phyloP scores from a whole-genome alignment of 2,797 vertebrate species.

The Orientallactaga sibirica region DNA sequence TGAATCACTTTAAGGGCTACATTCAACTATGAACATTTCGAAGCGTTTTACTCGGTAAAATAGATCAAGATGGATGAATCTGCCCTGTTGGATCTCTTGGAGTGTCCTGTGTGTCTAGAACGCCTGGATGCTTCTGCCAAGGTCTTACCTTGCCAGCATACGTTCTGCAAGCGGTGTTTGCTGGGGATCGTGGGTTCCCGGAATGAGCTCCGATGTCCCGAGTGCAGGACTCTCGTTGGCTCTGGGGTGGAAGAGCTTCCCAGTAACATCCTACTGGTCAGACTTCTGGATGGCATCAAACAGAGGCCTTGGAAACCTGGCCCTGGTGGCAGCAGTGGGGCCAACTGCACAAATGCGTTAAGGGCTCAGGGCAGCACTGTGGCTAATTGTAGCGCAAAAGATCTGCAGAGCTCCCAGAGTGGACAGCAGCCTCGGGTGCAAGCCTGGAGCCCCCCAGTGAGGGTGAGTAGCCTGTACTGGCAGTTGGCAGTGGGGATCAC shows the following conservation, averaged over 20 bases:
- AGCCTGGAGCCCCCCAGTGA: constrained; percentile 95
- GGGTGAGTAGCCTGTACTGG: constrained; percentile 91
- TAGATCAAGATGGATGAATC: constrained; percentile 96
- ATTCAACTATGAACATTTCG: constrained; percentile 78
- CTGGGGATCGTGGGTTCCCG: constrained; percentile 97
- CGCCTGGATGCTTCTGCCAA: constrained; percentile 97
- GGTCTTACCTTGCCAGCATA: constrained; percentile 98
- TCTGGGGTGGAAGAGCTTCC: constrained; percentile 97
- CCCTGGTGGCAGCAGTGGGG: constrained; percentile 79
- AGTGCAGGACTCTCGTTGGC: constrained; percentile 97
- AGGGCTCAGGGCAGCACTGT: constrained; percentile 87
- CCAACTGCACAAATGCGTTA: constrained; percentile 84
- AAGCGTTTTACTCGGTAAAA: constrained; percentile 79
- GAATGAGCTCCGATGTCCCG: constrained; percentile 96
- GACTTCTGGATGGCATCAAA: constrained; percentile 98
- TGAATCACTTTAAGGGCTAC: constrained; percentile 89
- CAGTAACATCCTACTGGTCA: constrained; percentile 98
- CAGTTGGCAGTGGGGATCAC: not conserved
- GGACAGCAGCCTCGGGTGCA: constrained; percentile 94
- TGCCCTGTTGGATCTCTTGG: constrained; percentile 96
- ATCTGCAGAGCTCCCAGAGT: constrained; percentile 89
- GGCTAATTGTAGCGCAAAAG: constrained; percentile 90
- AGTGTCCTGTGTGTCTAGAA: constrained; percentile 99
- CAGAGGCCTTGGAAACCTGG: constrained; percentile 94
- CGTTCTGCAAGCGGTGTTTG: constrained; percentile 97